Percentiles rank a stretch among this genome's conserved stretches.
phyloP scores from a whole-genome alignment of 1,140 invertebrate species.

The Tetraneura akinire region DNA sequence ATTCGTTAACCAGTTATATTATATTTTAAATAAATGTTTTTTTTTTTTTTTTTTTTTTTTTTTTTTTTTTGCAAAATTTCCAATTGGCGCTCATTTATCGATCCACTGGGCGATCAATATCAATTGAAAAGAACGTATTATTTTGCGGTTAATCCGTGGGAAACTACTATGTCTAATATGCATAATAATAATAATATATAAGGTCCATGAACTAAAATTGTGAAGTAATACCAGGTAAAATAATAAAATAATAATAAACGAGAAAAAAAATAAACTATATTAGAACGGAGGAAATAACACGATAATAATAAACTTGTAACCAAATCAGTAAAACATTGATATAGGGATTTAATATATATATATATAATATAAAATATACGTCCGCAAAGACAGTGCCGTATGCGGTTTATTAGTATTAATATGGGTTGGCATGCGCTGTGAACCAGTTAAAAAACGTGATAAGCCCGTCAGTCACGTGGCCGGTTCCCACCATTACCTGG shows the following conservation, averaged over 20 bases:
- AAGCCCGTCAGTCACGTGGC: slow-evolving; percentile 50
- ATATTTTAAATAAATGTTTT: background rate
- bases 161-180: slow-evolving; percentile 9
- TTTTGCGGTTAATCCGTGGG: slow-evolving; percentile 39
- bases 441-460: slow-evolving; percentile 51
- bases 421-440: slow-evolving; percentile 36
- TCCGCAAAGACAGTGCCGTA: slow-evolving; percentile 45
- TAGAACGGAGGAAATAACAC: background rate
- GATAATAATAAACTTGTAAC: slow-evolving; percentile 4
- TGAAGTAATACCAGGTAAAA: slow-evolving; percentile 20
- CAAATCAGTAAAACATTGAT: slow-evolving; percentile 18
- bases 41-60: background rate
- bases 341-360: background rate
- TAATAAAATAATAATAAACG: background rate
- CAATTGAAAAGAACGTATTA: background rate
- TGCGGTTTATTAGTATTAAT: slow-evolving; percentile 45
- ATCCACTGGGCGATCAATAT: slow-evolving; percentile 3
- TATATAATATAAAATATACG: background rate
- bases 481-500: slow-evolving; percentile 45
- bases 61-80: slow-evolving; percentile 10
- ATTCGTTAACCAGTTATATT: background rate
- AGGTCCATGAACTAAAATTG: slow-evolving; percentile 16
- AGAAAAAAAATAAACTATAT: slow-evolving; percentile 9
- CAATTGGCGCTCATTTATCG: slow-evolving; percentile 38
- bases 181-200: too few species aligned